Percentiles rank a stretch among this genome's conserved stretches.
Evolutionary conservation across 2,797 vertebrate species (phyloP).

Genomic region (Onychomys arenicola): DNA sequence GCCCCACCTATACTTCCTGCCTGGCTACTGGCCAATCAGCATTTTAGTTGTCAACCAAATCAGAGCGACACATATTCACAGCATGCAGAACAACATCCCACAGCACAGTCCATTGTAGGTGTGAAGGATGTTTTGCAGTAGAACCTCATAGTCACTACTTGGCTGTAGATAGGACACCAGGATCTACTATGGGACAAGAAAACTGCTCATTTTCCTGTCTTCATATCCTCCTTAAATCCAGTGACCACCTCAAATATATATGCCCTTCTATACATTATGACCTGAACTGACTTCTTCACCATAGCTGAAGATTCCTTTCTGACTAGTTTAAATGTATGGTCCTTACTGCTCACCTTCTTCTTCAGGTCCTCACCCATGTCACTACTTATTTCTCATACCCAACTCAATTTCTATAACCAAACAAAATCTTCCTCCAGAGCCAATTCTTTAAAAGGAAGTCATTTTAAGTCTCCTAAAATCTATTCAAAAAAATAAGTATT

Average conservation of each 20-base stretch:
- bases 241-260: rapidly evolving
- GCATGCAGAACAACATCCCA: too few species aligned
- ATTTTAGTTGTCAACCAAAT: too few species aligned
- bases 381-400: neutral
- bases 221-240: neutral
- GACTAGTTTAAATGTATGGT: neutral
- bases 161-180: neutral
- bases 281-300: neutral
- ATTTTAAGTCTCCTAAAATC: neutral
- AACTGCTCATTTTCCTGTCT: neutral
- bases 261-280: neutral
- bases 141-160: too few species aligned
- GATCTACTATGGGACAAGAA: neutral
- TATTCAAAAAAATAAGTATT: neutral
- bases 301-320: neutral
- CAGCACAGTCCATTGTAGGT: neutral
- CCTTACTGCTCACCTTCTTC: neutral
- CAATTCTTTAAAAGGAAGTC: neutral
- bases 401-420: neutral
- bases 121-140: neutral
- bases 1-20: too few species aligned
- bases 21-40: too few species aligned
- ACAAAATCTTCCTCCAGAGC: neutral
- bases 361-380: rapidly evolving
- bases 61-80: too few species aligned